phyloP scores from a whole-genome alignment of 2,797 vertebrate genomes.

The Sebastolobus altivelis region DNA sequence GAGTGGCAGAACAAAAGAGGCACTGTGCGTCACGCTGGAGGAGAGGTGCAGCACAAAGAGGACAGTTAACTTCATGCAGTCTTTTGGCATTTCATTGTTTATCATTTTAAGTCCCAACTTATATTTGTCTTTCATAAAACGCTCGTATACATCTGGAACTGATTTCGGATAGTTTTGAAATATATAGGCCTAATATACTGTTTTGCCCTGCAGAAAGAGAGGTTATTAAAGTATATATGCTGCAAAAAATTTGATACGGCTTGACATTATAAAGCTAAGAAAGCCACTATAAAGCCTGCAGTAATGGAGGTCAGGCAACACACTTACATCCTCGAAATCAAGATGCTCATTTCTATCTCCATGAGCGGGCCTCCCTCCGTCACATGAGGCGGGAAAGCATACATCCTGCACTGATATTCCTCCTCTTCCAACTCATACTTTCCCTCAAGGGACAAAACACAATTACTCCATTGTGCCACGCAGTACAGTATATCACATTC shows the following conservation, averaged over 20 bases:
- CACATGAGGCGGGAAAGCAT: conserved; percentile 48
- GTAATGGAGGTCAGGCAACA: conserved; percentile 42
- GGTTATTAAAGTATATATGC: conserved; percentile 58
- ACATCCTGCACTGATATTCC: conserved; percentile 62
- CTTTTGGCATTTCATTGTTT: conserved; percentile 79
- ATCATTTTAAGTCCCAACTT: conserved; percentile 70
- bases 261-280: conserved; percentile 51
- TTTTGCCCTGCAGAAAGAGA: conserved; percentile 56
- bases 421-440: conserved; percentile 56
- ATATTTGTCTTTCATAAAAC: conserved; percentile 72
- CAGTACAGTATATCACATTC: conserved; percentile 75
- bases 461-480: conserved; percentile 76
- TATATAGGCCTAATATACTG: conserved; percentile 48
- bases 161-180: conserved; percentile 61
- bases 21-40: conserved; percentile 66
- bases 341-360: conserved; percentile 53
- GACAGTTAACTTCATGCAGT: conserved; percentile 64
- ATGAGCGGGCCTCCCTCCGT: conserved; percentile 30
- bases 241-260: conserved; percentile 41
- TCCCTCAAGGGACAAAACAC: conserved; percentile 73
- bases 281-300: conserved; percentile 33
- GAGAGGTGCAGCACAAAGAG: conserved; percentile 68
- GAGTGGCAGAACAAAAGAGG: conserved; percentile 81
- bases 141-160: conserved; percentile 73
- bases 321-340: conserved; percentile 48